Evolutionary conservation across 2,888 invertebrate species (phyloP).

Genomic region (Erebia palarica): DNA sequence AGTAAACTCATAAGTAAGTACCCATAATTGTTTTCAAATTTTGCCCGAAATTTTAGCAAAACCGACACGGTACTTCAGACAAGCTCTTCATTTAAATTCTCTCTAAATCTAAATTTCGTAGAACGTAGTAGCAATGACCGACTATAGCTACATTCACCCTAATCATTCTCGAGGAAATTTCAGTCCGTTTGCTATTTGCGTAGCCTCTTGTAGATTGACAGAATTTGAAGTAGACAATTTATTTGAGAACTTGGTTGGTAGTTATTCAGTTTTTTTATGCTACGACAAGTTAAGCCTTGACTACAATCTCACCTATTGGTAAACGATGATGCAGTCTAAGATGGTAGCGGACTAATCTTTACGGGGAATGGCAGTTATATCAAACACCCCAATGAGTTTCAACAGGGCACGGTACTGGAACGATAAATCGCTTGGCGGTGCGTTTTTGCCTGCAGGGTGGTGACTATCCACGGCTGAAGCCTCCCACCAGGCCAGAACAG

Average conservation of each 20-base stretch:
- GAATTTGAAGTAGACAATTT: not conserved
- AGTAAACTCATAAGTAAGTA: not conserved
- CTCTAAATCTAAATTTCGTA: not conserved
- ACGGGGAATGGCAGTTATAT: too few relatives aligned
- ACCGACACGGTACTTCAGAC: not conserved
- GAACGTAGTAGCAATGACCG: conserved; percentile 5
- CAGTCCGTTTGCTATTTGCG: conserved; percentile 8
- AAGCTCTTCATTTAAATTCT: too few relatives aligned
- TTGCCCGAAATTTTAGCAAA: not conserved
- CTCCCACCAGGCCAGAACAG: too few relatives aligned
- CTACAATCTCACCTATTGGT: too few relatives aligned
- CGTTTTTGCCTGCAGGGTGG: too few relatives aligned
- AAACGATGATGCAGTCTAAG: too few relatives aligned
- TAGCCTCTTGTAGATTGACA: conserved; percentile 8
- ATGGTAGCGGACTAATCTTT: too few relatives aligned
- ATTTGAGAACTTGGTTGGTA: not conserved
- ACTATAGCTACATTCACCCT: not conserved
- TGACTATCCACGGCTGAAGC: too few relatives aligned
- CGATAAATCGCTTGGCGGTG: too few relatives aligned
- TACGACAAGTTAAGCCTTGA: too few relatives aligned
- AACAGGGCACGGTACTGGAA: too few relatives aligned
- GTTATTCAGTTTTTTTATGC: not conserved
- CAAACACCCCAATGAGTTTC: too few relatives aligned
- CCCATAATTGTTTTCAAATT: not conserved
- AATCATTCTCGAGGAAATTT: conserved; percentile 7